These are phyloP conservation scores for Labia minor DNA, from an alignment of 2,888 invertebrate genomes.

Conservation along the genomic window DNA sequence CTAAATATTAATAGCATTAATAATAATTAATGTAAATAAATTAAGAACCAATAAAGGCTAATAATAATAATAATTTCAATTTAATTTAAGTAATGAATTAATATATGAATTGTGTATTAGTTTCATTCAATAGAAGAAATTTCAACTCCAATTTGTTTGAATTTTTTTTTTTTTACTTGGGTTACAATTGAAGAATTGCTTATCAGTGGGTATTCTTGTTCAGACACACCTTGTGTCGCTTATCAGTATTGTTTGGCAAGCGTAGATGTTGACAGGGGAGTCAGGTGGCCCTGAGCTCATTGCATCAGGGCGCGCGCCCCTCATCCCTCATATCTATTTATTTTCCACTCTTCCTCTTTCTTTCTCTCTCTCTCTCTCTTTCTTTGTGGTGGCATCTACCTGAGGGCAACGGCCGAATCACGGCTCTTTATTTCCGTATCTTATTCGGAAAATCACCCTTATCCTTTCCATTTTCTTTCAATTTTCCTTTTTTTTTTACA, in stretches of 20 bases:
- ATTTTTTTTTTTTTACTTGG: too few relatives aligned
- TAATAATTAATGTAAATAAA: too few relatives aligned
- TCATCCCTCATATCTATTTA: neutral
- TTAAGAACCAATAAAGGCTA: too few relatives aligned
- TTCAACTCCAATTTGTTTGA: too few relatives aligned
- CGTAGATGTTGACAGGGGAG: neutral
- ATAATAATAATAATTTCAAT: too few relatives aligned
- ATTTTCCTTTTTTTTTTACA: neutral
- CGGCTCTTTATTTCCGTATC: neutral
- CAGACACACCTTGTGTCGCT: neutral
- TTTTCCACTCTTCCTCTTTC: neutral
- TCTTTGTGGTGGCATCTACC: neutral
- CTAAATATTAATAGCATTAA: too few relatives aligned
- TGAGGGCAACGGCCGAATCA: neutral
- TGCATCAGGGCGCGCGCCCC: neutral
- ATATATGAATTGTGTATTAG: too few relatives aligned
- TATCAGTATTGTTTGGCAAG: neutral
- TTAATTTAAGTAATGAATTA: too few relatives aligned
- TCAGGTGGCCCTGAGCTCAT: neutral
- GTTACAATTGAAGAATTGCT: too few relatives aligned
- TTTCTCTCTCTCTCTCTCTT: neutral
- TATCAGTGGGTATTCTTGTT: neutral
- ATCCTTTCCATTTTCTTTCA: neutral
- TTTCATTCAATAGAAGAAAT: too few relatives aligned
- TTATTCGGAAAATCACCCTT: neutral